These are phyloP conservation scores for Strongylocentrotus purpuratus DNA, from an alignment of 35 echinoderm and acorn worm genomes.

Conservation along the genomic window DNA sequence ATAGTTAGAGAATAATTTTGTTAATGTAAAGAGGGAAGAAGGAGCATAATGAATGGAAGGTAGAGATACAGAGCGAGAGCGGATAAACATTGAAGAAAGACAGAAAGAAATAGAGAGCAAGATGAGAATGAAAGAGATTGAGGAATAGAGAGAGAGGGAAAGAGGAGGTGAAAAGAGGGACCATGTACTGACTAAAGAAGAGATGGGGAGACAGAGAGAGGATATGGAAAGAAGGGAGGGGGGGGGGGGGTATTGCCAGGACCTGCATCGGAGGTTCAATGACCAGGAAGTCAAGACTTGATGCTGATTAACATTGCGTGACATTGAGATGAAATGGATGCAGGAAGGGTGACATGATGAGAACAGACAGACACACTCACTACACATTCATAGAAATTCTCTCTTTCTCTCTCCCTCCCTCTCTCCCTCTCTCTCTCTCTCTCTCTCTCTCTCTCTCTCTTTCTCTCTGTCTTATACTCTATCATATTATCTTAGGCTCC, in stretches of 20 bases:
- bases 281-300: conserved; percentile 45
- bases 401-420: background rate
- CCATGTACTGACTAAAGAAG: too few species aligned
- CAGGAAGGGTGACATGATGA: background rate
- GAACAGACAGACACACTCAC: conserved; percentile 21
- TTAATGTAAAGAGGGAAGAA: too few species aligned
- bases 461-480: too few species aligned
- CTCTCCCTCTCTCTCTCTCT: background rate
- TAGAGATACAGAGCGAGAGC: too few species aligned
- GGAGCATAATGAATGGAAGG: too few species aligned
- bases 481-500: too few species aligned
- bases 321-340: conserved; percentile 35
- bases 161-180: background rate
- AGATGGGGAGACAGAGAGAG: background rate
- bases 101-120: background rate
- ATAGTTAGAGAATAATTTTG: too few species aligned
- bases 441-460: background rate
- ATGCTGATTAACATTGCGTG: conserved; percentile 24
- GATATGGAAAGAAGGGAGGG: background rate
- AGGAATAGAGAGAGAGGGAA: background rate
- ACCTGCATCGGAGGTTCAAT: background rate
- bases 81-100: background rate
- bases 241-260: background rate
- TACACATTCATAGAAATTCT: background rate
- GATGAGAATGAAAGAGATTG: background rate